A percentile compares a stretch with the other conserved stretches of the same genome.
phyloP scores from a whole-genome alignment of 2,113 vertebrate genomes.

The Oryzias celebensis region DNA sequence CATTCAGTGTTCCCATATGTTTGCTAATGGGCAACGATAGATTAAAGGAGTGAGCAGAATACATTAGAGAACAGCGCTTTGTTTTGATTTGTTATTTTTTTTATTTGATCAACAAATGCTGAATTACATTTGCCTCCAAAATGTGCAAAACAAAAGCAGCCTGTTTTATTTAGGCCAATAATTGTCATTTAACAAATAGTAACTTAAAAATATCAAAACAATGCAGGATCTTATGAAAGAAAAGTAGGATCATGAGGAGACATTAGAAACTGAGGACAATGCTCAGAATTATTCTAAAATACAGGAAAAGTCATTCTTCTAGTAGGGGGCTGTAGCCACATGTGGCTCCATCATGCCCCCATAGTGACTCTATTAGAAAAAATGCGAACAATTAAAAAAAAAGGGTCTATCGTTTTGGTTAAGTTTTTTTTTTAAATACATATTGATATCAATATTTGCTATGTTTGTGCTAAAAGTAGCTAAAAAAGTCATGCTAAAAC shows the following conservation, averaged over 20 bases:
- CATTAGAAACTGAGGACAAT: background rate
- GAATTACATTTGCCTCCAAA: constrained; percentile 51
- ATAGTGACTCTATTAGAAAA: no score
- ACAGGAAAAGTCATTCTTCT: no score
- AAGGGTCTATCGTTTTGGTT: no score
- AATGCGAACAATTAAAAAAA: no score
- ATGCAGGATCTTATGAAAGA: background rate
- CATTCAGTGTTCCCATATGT: constrained; percentile 67
- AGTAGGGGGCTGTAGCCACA: no score
- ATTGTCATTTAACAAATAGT: constrained; percentile 20
- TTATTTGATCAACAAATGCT: constrained; percentile 68
- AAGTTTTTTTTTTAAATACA: no score
- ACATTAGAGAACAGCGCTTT: constrained; percentile 57
- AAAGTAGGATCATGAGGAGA: constrained; percentile 15
- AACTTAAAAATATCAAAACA: constrained; percentile 15
- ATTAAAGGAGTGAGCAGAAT: constrained; percentile 68
- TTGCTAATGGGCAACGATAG: constrained; percentile 69
- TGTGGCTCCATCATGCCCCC: no score
- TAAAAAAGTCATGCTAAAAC: no score
- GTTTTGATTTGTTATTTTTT: background rate
- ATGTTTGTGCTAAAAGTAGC: no score
- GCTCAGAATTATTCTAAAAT: constrained; percentile 15
- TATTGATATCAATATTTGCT: no score
- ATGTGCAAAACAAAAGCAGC: constrained; percentile 30
- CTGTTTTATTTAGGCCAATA: constrained; percentile 16